Conservation (phyloP, 2,113 vertebrate genomes). For the Pituophis catenifer region DNA sequence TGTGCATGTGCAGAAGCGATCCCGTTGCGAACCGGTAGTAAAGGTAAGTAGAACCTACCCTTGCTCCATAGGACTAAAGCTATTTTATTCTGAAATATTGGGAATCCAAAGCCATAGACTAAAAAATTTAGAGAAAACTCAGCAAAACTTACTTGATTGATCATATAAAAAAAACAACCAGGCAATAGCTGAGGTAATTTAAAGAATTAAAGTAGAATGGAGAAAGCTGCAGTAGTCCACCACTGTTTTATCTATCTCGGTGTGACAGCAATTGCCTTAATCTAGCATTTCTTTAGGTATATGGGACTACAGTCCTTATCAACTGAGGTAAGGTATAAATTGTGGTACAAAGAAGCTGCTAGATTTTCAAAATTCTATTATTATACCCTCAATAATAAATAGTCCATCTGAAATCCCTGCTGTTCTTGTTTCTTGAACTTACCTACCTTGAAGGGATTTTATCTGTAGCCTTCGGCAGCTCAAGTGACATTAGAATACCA, state of each 20-base stretch:
- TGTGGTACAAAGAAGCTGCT: neutral
- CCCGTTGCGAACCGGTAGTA: no score
- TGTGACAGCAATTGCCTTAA: neutral
- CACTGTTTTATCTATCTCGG: neutral
- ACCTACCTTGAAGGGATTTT: neutral
- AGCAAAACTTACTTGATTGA: neutral
- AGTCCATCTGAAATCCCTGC: neutral
- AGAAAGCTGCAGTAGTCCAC: neutral
- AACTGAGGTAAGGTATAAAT: neutral
- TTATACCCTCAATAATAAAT: neutral
- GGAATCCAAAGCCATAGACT: neutral
- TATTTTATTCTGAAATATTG: neutral
- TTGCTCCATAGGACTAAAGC: neutral
- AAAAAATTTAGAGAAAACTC: neutral
- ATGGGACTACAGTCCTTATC: neutral
- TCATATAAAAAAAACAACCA: neutral
- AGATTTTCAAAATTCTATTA: neutral
- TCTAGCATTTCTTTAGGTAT: neutral
- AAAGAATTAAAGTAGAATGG: neutral
- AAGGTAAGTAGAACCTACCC: no score
- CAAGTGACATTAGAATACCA: neutral
- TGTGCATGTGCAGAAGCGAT: no score
- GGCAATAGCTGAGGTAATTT: neutral
- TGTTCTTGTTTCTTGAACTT: neutral
- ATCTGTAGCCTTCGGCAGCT: neutral